phyloP scores from a whole-genome alignment of 2,888 invertebrate species.

The Drosophila percnosoma region DNA sequence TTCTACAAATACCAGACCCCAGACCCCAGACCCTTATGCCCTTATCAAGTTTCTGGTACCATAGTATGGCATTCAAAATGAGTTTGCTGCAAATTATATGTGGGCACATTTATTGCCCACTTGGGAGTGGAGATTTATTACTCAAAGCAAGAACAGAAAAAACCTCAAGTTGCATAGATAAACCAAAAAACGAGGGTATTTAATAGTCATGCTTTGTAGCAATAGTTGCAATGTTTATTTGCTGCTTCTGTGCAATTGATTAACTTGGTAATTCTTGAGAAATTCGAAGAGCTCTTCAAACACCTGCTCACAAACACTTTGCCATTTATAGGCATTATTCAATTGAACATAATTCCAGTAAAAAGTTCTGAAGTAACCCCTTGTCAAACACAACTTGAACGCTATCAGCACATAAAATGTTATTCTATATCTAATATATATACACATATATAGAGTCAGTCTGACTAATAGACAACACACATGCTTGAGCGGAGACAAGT shows the following conservation, averaged over 20 bases:
- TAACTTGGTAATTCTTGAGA: neutral
- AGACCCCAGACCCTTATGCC: neutral
- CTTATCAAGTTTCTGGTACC: neutral
- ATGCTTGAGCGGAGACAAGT: constrained; percentile 2
- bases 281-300: constrained; percentile 18
- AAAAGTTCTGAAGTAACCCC: constrained; percentile 5
- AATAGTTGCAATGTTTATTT: neutral
- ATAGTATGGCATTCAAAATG: neutral
- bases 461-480: neutral
- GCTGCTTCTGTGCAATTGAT: neutral
- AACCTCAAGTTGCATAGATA: neutral
- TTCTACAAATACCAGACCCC: neutral
- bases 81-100: neutral
- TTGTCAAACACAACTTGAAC: constrained; percentile 19
- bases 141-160: neutral
- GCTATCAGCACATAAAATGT: constrained; percentile 7
- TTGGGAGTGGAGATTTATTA: neutral
- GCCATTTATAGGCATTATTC: too few species aligned
- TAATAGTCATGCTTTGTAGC: neutral
- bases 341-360: constrained; percentile 12
- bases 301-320: neutral
- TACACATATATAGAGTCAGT: neutral
- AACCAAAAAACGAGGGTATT: neutral
- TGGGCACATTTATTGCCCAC: neutral
- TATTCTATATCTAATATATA: neutral